Evolutionary conservation across 1,140 invertebrate genomes (phyloP), one percentile per base, ranked within the genome.

Genomic region (Metaphire vulgaris): DNA sequence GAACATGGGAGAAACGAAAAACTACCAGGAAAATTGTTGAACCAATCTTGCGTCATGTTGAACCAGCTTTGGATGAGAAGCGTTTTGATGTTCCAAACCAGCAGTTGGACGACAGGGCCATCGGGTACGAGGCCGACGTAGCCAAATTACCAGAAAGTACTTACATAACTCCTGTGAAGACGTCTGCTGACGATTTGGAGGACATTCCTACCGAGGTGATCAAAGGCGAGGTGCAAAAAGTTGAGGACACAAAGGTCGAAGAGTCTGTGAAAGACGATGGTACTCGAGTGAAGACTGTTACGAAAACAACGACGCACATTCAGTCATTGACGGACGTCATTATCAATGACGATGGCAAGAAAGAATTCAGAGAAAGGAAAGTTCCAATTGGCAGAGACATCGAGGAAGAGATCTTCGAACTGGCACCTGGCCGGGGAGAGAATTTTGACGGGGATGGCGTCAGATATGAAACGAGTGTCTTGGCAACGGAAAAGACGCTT

Each of bases 1-100:
- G 41, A 56, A 56, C 41, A 56, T 56, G 41, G 41, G 41, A 56
- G 41, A 56, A 56, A 56, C 41, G 41, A 56, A 56, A 56, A 21
- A 56, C 41, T 12, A 56, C 41, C 6, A 56, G 41, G 41, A 56
- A 56, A 56, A 56, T 21, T 56, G 41, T 56, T 56, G 6, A 21
- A 12, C 41, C 41, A 12, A 12, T 21, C 6, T 6, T 56, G 41
- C 21, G 6, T 56, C 6, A 21, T 21, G 41, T 56, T 6, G 41
- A 56, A 21, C 41, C 41, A 56, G 6, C 41, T 12, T 6, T 56
- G 21, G 41, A 56, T 6, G 41, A 56, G 41, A 56, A 56, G 41
- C 6, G n/a, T n/a, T n/a, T n/a, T n/a, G n/a, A n/a, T n/a, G n/a
- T n/a, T n/a, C n/a, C n/a, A n/a, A n/a, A n/a, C n/a, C n/a, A n/a